Conservation (phyloP, 1,140 invertebrate species). For the Drosophila aff. region DNA sequence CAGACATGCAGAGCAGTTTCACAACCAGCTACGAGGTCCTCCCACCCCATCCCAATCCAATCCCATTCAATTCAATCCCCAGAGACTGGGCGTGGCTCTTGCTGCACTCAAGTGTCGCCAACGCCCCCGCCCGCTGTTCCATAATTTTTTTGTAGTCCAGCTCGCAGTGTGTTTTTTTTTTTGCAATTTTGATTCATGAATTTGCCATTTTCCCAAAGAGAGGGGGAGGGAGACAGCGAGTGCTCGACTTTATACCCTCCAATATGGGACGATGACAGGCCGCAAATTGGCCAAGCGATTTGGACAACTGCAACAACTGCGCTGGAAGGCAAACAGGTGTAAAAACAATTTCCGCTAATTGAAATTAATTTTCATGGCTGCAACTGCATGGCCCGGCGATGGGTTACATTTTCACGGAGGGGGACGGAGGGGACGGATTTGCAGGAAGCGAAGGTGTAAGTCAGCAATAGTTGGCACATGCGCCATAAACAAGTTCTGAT, state of each 20-base stretch:
- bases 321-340: constrained; percentile 60
- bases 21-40: constrained; percentile 4
- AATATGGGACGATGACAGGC: constrained; percentile 46
- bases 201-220: constrained; percentile 8
- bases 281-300: constrained; percentile 56
- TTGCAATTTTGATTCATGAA: constrained; percentile 53
- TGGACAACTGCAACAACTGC: constrained; percentile 21
- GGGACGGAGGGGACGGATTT: constrained; percentile 1
- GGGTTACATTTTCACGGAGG: constrained; percentile 17
- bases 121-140: constrained; percentile 19
- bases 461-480: constrained; percentile 72
- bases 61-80: constrained; percentile 5
- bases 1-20: constrained; percentile 17
- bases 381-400: constrained; percentile 17
- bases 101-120: constrained; percentile 52
- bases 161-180: constrained; percentile 11
- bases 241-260: constrained; percentile 16
- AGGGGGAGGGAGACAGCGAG: not conserved
- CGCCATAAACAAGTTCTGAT: constrained; percentile 79
- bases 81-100: constrained; percentile 59
- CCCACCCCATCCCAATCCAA: not conserved
- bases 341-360: constrained; percentile 77
- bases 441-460: constrained; percentile 16
- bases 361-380: constrained; percentile 72
- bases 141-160: constrained; percentile 18